Evolutionary conservation across 2,113 vertebrate species (phyloP).

Genomic region (Leucopsar rothschildi): DNA sequence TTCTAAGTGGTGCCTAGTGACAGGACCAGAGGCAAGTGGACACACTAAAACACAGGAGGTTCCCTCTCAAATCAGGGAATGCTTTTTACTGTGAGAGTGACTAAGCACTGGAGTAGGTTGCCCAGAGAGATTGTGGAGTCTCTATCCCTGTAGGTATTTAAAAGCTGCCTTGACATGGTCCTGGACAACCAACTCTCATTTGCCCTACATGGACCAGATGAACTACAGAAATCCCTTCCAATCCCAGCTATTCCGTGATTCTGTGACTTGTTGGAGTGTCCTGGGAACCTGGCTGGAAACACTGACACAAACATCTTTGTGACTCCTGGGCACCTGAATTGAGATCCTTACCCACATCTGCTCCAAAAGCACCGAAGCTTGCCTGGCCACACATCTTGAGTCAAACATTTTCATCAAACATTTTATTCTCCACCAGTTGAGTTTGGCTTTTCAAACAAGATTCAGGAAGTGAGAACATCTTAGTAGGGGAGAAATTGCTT

Average conservation of each 20-base stretch:
- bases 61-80: background rate
- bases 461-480: background rate
- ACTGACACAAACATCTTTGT: background rate
- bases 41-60: background rate
- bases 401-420: background rate
- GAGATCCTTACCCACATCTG: background rate
- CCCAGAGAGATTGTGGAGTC: background rate
- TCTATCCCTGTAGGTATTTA: background rate
- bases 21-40: background rate
- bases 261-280: background rate
- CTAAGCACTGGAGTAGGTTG: background rate
- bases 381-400: background rate
- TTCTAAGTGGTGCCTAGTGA: background rate
- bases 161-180: background rate
- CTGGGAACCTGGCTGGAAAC: background rate
- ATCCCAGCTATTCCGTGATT: background rate
- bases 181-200: background rate
- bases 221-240: background rate
- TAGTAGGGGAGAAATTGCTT: background rate
- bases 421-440: background rate
- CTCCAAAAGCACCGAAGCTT: background rate
- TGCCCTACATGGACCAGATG: background rate
- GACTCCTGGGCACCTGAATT: background rate
- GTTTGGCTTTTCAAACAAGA: background rate
- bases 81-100: background rate